Conservation (phyloP, 1,140 invertebrate species). For the Nebria ingens region DNA sequence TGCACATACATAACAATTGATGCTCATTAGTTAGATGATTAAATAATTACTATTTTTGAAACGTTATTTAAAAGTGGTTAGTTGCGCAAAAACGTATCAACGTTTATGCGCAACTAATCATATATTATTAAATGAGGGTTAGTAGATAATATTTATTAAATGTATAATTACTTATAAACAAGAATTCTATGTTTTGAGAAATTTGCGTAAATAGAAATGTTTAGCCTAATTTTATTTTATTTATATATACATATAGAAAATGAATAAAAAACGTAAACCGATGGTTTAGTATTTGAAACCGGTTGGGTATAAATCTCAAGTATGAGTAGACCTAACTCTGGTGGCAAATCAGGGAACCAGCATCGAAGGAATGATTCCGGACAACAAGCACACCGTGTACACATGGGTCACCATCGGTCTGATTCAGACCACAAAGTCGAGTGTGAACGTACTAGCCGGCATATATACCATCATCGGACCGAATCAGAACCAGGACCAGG, state of each 20-base stretch:
- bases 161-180: too few species aligned
- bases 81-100: too few species aligned
- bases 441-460: conserved; percentile 22
- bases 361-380: conserved; percentile 27
- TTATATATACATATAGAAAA: not conserved
- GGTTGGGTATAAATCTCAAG: not conserved
- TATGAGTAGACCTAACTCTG: conserved; percentile 17
- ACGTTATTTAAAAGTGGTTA: too few species aligned
- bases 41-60: too few species aligned
- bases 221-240: too few species aligned
- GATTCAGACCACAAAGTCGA: conserved; percentile 30
- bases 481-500: conserved; percentile 21
- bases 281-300: not conserved
- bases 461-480: conserved; percentile 28
- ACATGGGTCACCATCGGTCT: conserved; percentile 24
- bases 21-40: too few species aligned
- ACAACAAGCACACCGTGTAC: conserved; percentile 25
- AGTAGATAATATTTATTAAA: too few species aligned
- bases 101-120: too few species aligned
- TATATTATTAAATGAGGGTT: too few species aligned
- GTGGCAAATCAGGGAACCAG: conserved; percentile 20
- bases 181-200: too few species aligned
- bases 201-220: too few species aligned
- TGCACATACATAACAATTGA: too few species aligned
- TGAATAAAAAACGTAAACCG: conserved; percentile 1